These are phyloP conservation scores for Arbacia lixula DNA, from an alignment of 53 echinoderm and acorn worm species.

Conservation along the genomic window DNA sequence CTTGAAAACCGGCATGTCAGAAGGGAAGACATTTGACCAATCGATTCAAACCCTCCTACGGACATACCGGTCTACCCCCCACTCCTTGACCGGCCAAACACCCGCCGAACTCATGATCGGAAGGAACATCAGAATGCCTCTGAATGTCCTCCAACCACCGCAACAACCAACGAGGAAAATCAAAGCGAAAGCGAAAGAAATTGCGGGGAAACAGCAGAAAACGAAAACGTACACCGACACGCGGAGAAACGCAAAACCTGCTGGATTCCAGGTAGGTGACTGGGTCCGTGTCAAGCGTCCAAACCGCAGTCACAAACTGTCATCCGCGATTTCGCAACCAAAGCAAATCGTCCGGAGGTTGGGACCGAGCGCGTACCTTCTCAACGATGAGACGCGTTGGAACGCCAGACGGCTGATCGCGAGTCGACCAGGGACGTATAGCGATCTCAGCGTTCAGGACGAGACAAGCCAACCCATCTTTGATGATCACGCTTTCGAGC, in stretches of 20 bases:
- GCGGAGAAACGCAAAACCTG: neutral
- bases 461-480: too few relatives aligned
- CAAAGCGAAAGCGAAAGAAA: slow-evolving; percentile 23
- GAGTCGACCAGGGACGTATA: slow-evolving; percentile 15
- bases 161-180: neutral
- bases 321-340: slow-evolving; percentile 53
- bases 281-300: slow-evolving; percentile 63
- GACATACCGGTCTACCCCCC: slow-evolving; percentile 38
- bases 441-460: neutral
- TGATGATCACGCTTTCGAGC: too few relatives aligned
- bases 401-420: slow-evolving; percentile 53
- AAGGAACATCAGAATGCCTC: slow-evolving; percentile 36
- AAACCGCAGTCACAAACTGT: slow-evolving; percentile 50
- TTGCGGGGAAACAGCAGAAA: slow-evolving; percentile 25
- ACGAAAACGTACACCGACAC: slow-evolving; percentile 20
- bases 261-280: slow-evolving; percentile 29
- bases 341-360: slow-evolving; percentile 47
- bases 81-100: slow-evolving; percentile 59
- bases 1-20: slow-evolving; percentile 56
- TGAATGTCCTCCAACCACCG: slow-evolving; percentile 46
- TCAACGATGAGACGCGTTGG: slow-evolving; percentile 59
- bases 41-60: slow-evolving; percentile 58
- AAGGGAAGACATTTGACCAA: slow-evolving; percentile 41
- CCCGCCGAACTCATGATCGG: slow-evolving; percentile 68
- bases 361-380: slow-evolving; percentile 38